Evolutionary conservation across 2,888 invertebrate species (phyloP).

Genomic region (Leptinotarsa tumamoca): DNA sequence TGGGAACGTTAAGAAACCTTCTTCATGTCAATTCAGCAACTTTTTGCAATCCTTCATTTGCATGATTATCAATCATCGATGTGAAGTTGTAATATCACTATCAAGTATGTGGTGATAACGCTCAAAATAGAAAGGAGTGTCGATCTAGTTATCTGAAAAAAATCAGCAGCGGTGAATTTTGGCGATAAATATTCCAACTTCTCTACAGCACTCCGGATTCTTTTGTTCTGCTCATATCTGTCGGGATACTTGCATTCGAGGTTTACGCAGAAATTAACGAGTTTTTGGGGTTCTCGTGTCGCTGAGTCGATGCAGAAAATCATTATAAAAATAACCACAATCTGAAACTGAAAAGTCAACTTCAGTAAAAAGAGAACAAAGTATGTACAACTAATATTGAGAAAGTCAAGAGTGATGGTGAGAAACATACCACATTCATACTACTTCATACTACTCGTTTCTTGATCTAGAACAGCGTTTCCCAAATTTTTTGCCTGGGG

Average conservation of each 20-base stretch:
- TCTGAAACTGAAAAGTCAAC: not conserved
- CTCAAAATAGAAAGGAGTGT: not conserved
- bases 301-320: conserved; percentile 6
- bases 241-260: not conserved
- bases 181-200: conserved; percentile 2
- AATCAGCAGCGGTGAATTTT: conserved; percentile 19
- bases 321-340: not conserved
- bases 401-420: too few species aligned
- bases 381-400: too few species aligned
- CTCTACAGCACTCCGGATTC: not conserved
- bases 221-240: conserved; percentile 4
- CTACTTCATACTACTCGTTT: too few species aligned
- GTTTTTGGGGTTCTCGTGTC: not conserved
- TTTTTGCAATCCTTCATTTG: too few species aligned
- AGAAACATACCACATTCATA: too few species aligned
- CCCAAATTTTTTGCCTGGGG: too few species aligned
- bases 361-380: not conserved
- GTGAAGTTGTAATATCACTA: conserved; percentile 8
- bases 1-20: not conserved
- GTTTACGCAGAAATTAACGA: not conserved
- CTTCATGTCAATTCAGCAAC: not conserved
- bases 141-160: conserved; percentile 21
- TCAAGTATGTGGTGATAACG: conserved; percentile 22
- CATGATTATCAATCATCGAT: not conserved
- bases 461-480: too few species aligned